Base-by-base conservation (phyloP, 1,140 invertebrate genomes). In the Drosophila setifemur region DNA sequence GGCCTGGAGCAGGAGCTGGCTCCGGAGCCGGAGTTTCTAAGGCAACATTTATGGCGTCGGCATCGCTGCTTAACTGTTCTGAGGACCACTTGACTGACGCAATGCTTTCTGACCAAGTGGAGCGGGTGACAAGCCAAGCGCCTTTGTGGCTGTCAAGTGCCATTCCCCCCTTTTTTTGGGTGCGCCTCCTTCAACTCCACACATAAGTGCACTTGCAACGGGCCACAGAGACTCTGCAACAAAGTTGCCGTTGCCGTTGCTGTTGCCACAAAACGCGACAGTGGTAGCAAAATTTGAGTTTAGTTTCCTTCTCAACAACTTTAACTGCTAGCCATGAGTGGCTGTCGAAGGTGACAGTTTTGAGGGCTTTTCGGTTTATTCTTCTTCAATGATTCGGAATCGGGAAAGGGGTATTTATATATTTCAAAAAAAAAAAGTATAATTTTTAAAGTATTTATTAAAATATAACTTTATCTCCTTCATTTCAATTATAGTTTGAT, bases 81-180 rank as follows among this genome's bases (percentile, higher is more conserved):
- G 61, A 85, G 79, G 66, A 61, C 66, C 75, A 73, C 74, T 83
- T 74, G 81, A 61, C 81, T 71, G 81, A 72, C 71, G 79, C 71
- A 85, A 68, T 66, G 79, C 79, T 37, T 82, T 83, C n/a, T 83
- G 79, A 83, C 81, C 81, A 85, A 86, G 79, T 75, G n/a, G n/a
- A 54, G 54, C 74, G 74, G 70, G 81, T 79, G 79, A 83, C 79
- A 83, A 83, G 74, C 81, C 81, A 71, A 77, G 66, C 79, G 79
- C 74, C 57, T 83, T 83, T 83, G 81, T 83, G 79, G 81, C 79
- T 75, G 81, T 75, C 79, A 79, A 85, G 79, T 79, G 70, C 64
- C 29, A 47, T 28, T 42, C 19, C 25, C 57, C 31, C 21, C 14
- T 31, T 42, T 35, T 58, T 60, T 47, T 44, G 45, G 53, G 25